Evolutionary conservation across 2,113 vertebrate genomes (phyloP).

Genomic region (Murina feae): DNA sequence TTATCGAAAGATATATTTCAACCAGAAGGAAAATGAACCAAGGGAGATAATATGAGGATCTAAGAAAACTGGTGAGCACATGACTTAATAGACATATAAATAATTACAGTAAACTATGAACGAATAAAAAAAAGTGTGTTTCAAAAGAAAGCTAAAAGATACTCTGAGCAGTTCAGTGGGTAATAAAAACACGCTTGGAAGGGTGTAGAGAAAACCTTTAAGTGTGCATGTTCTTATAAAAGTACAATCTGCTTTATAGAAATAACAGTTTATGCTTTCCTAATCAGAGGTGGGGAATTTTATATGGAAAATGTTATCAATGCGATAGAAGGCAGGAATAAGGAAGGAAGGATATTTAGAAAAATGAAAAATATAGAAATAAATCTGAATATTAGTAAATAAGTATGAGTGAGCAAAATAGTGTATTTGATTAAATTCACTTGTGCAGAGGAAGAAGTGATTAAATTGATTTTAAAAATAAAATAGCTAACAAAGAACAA

Average conservation of each 20-base stretch:
- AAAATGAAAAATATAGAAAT: neutral
- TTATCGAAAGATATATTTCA: neutral
- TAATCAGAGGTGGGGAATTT: neutral
- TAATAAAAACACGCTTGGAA: neutral
- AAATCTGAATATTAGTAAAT: neutral
- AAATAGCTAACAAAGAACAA: neutral
- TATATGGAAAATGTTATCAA: neutral
- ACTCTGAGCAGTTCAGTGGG: neutral
- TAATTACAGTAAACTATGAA: neutral
- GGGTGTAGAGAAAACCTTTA: neutral
- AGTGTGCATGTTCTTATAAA: neutral
- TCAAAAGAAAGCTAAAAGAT: neutral
- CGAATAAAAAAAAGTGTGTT: neutral
- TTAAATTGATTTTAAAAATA: neutral
- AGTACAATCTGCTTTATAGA: neutral
- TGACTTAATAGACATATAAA: neutral
- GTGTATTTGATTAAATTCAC: neutral
- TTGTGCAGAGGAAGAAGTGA: neutral
- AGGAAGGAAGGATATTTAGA: neutral
- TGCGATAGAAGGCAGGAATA: neutral
- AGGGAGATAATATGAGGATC: neutral
- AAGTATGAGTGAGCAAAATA: neutral
- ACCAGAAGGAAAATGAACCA: neutral
- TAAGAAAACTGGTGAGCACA: neutral
- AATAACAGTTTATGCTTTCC: neutral